Percentiles rank a stretch among this genome's conserved stretches.
Conservation (phyloP, 1,140 invertebrate species). For the Hyles euphorbiae region DNA sequence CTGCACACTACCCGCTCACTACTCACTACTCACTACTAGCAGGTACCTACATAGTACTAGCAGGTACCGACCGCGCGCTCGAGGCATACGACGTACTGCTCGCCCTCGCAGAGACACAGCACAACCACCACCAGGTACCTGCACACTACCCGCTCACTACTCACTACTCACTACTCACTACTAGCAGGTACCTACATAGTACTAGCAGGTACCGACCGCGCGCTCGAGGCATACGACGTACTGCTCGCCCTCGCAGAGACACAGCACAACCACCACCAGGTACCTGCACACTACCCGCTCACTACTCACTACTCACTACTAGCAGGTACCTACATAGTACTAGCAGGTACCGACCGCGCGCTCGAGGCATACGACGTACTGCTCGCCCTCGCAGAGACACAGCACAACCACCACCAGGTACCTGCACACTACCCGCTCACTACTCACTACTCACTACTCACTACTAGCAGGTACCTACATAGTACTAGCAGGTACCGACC, state of each 20-base stretch:
- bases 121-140: not conserved
- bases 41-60: too few relatives aligned
- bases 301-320: too few relatives aligned
- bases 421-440: not conserved
- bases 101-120: slow-evolving; percentile 79
- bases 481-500: slow-evolving; percentile 79
- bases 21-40: too few relatives aligned
- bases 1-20: not conserved
- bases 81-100: slow-evolving; percentile 88
- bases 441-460: too few relatives aligned
- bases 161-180: too few relatives aligned
- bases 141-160: not conserved
- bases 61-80: slow-evolving; percentile 84
- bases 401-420: not conserved
- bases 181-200: too few relatives aligned
- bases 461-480: too few relatives aligned
- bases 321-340: too few relatives aligned
- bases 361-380: slow-evolving; percentile 88
- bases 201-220: slow-evolving; percentile 83
- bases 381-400: slow-evolving; percentile 81
- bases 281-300: not conserved
- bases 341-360: slow-evolving; percentile 84
- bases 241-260: slow-evolving; percentile 83
- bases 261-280: not conserved
- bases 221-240: slow-evolving; percentile 87